Conservation (phyloP, 2,797 vertebrate species). For the Manis crassicaudata region DNA sequence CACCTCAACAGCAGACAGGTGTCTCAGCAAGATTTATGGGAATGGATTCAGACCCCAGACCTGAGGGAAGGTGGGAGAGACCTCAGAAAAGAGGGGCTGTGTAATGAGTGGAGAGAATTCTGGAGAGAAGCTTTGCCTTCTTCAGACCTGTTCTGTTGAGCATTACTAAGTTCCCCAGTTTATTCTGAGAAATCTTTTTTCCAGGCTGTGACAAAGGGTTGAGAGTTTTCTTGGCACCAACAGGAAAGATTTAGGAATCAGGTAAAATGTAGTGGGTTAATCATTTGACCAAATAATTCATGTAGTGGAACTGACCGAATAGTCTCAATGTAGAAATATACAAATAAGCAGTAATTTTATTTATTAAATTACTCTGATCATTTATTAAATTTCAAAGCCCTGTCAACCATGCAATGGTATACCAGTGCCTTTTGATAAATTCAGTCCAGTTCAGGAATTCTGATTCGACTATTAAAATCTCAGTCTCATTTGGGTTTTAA, state of each 20-base stretch:
- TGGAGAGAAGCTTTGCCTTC: neutral
- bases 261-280: neutral
- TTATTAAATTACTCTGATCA: neutral
- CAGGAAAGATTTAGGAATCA: slow-evolving; percentile 33
- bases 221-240: neutral
- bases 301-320: neutral
- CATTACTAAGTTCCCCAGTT: neutral
- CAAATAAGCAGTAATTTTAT: neutral
- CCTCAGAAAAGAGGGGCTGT: neutral
- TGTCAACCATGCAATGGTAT: neutral
- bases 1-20: neutral
- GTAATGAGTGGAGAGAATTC: neutral
- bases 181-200: neutral
- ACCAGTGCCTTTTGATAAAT: neutral
- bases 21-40: neutral
- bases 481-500: neutral
- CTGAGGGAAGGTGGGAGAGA: neutral
- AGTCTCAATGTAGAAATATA: neutral
- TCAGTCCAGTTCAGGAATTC: neutral
- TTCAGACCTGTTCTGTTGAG: neutral
- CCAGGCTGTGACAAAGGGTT: neutral
- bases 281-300: neutral
- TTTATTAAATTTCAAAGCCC: slow-evolving; percentile 20
- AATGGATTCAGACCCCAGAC: neutral
- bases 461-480: neutral